phyloP scores from a whole-genome alignment of 2,113 vertebrate genomes.

The Hippocampus mohnikei region DNA sequence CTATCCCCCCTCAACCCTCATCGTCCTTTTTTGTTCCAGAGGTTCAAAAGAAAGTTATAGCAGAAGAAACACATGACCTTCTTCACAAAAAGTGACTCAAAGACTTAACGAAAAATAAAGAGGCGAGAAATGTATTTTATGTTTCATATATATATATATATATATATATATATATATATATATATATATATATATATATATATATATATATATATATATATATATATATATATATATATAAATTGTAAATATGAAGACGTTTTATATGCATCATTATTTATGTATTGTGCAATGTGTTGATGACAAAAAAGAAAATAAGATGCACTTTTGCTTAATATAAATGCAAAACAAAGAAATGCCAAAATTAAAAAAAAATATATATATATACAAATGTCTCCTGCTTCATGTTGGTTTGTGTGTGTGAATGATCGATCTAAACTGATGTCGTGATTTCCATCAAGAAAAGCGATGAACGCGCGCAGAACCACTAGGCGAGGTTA shows the following conservation, averaged over 20 bases:
- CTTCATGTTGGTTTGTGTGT: neutral
- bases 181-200: constrained; percentile 97
- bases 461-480: too few species aligned
- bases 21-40: constrained; percentile 29
- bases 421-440: too few species aligned
- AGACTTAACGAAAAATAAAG: constrained; percentile 87
- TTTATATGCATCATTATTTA: constrained; percentile 99
- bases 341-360: constrained; percentile 98
- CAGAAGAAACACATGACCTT: constrained; percentile 74
- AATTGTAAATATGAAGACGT: constrained; percentile 99
- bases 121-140: constrained; percentile 97
- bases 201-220: constrained; percentile 97
- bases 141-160: constrained; percentile 92
- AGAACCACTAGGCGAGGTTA: too few species aligned
- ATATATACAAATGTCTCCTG: constrained; percentile 50
- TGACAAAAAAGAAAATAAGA: constrained; percentile 94
- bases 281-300: constrained; percentile 99
- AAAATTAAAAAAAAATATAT: constrained; percentile 84
- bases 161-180: constrained; percentile 97
- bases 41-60: constrained; percentile 54
- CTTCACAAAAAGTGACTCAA: constrained; percentile 76
- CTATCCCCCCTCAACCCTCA: constrained; percentile 6
- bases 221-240: constrained; percentile 97
- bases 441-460: too few species aligned
- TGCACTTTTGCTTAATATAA: constrained; percentile 99